Evolutionary conservation across 2,113 vertebrate species (phyloP).

Genomic region (Echinops telfairi): DNA sequence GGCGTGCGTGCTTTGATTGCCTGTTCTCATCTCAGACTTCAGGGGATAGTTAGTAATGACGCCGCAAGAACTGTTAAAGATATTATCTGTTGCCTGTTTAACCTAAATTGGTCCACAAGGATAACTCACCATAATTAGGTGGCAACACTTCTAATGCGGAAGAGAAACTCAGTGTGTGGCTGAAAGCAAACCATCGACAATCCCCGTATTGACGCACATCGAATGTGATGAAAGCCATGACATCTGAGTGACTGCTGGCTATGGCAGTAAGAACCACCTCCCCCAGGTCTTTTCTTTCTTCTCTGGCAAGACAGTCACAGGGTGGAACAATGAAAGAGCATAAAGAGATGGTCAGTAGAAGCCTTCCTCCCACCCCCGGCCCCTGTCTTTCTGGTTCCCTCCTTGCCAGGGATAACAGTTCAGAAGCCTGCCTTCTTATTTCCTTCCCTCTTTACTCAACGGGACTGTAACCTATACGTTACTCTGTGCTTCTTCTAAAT

Average conservation of each 20-base stretch:
- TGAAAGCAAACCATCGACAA: conserved; percentile 4
- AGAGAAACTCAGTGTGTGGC: conserved; percentile 24
- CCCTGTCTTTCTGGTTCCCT: not conserved
- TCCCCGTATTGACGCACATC: not conserved
- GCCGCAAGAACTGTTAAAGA: conserved; percentile 47
- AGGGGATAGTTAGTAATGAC: conserved; percentile 33
- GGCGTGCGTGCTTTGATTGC: conserved; percentile 22
- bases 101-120: not conserved
- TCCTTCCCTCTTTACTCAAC: conserved; percentile 5
- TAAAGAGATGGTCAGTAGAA: not conserved
- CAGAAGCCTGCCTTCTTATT: not conserved
- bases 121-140: conserved; percentile 12
- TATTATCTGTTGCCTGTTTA: conserved; percentile 26
- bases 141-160: conserved; percentile 1
- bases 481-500: not conserved
- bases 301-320: not conserved
- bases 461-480: not conserved
- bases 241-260: not conserved
- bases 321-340: not conserved
- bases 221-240: not conserved
- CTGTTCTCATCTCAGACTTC: conserved; percentile 56
- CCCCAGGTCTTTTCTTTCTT: not conserved
- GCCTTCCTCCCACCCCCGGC: not conserved
- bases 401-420: not conserved
- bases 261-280: not conserved